Percentiles rank a stretch among this genome's conserved stretches.
Evolutionary conservation across 2,888 invertebrate genomes (phyloP).

Genomic region (Cryptus viduatorius): DNA sequence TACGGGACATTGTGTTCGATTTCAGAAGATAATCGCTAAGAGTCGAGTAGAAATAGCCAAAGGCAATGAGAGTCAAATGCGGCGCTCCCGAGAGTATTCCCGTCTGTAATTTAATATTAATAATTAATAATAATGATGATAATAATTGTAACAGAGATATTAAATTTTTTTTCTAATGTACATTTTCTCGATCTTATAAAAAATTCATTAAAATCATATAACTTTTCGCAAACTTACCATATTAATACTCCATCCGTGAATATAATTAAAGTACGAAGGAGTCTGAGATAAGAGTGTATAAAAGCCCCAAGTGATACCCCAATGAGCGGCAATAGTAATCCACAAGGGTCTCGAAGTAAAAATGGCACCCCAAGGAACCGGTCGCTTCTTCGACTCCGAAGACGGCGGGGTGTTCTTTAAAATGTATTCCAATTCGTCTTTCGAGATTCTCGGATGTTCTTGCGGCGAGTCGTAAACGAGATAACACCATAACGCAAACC

Average conservation of each 20-base stretch:
- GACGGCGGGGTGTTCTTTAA: conserved; percentile 86
- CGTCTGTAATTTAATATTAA: conserved; percentile 83
- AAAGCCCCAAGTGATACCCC: conserved; percentile 90
- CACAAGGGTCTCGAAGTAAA: conserved; percentile 87
- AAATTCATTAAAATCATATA: too few relatives aligned
- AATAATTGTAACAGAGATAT: background rate
- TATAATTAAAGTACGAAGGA: conserved; percentile 89
- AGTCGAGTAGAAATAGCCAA: conserved; percentile 87
- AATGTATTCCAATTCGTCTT: conserved; percentile 87
- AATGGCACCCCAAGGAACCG: conserved; percentile 88
- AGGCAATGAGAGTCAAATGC: conserved; percentile 87
- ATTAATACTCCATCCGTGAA: conserved; percentile 90
- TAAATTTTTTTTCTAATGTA: too few relatives aligned
- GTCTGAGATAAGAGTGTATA: conserved; percentile 90
- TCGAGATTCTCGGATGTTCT: conserved; percentile 89
- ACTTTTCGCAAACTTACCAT: conserved; percentile 85
- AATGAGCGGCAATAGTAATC: conserved; percentile 88
- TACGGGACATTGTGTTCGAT: conserved; percentile 87
- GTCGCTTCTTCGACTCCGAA: conserved; percentile 52
- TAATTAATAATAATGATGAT: background rate
- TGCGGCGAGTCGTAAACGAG: conserved; percentile 89
- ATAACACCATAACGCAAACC: conserved; percentile 87
- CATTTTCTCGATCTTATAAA: too few relatives aligned
- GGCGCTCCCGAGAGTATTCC: conserved; percentile 88
- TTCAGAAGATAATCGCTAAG: conserved; percentile 88